Evolutionary conservation across 2,888 invertebrate species (phyloP).

Genomic region (Noctua pronuba): DNA sequence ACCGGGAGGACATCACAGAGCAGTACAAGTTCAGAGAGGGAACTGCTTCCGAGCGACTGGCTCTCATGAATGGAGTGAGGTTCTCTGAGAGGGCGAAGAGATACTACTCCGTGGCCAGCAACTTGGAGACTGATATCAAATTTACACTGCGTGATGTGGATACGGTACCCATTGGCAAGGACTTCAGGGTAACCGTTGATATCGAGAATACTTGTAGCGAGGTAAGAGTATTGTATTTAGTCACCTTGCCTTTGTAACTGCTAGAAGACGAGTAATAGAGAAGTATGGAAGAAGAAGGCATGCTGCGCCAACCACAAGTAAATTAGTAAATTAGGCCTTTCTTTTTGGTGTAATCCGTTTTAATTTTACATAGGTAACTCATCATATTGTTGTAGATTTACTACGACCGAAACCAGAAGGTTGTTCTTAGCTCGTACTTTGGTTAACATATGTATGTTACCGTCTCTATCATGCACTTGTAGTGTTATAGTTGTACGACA

Average conservation of each 20-base stretch:
- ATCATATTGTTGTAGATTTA: background rate
- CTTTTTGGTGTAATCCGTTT: background rate
- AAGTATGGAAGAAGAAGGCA: background rate
- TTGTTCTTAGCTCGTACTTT: too few species aligned
- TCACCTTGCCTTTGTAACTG: background rate
- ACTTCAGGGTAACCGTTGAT: conserved; percentile 92
- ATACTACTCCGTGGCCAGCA: conserved; percentile 91
- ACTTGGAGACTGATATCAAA: conserved; percentile 90
- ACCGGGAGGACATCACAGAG: conserved; percentile 92
- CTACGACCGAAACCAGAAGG: background rate
- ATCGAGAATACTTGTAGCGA: conserved; percentile 91
- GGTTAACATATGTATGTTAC: background rate
- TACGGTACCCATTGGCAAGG: conserved; percentile 92
- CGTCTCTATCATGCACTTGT: background rate
- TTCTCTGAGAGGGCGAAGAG: conserved; percentile 92
- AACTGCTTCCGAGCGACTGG: conserved; percentile 93
- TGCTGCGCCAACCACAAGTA: too few species aligned
- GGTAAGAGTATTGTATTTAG: conserved; percentile 67
- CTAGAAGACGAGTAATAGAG: background rate
- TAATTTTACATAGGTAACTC: background rate
- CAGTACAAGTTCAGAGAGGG: conserved; percentile 94
- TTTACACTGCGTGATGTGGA: conserved; percentile 93
- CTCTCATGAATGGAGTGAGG: conserved; percentile 94
- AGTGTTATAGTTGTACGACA: background rate
- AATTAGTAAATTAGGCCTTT: too few species aligned